Conservation (phyloP, 2,888 invertebrate species). For the Barypeithes pellucidus region DNA sequence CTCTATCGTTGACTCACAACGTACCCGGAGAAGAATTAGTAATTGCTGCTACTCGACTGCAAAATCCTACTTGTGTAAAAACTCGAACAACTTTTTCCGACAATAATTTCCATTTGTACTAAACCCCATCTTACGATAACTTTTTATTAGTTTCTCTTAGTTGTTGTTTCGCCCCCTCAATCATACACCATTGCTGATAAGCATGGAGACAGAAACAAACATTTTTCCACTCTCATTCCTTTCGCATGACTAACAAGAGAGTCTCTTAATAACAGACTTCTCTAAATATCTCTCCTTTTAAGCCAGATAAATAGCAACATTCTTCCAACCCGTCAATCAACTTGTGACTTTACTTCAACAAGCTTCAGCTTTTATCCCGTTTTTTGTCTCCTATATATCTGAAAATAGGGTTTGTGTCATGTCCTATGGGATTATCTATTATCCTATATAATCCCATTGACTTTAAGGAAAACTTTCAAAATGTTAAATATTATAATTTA, state of each 20-base stretch:
- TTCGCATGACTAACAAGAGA: background rate
- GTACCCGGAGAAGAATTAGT: no score
- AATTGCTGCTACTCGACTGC: no score
- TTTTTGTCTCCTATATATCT: slow-evolving; percentile 2
- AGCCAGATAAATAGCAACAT: slow-evolving; percentile 15
- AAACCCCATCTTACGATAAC: no score
- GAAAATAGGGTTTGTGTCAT: slow-evolving; percentile 10
- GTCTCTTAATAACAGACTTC: slow-evolving; percentile 16
- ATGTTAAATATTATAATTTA: background rate
- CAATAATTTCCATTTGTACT: no score
- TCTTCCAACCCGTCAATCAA: slow-evolving; percentile 6
- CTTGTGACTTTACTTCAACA: slow-evolving; percentile 17
- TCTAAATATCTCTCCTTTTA: slow-evolving; percentile 12
- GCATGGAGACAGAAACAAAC: background rate
- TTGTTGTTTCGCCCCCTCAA: background rate
- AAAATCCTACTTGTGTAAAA: no score
- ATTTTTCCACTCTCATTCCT: background rate
- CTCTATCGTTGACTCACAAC: no score
- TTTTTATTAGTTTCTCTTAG: background rate
- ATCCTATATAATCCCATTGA: background rate
- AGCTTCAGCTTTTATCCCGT: slow-evolving; percentile 11
- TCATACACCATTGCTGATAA: background rate
- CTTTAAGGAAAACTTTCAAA: background rate
- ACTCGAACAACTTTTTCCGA: no score
- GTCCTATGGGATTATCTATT: background rate